Conservation (phyloP, 30 jellyfish, hydroid and myxozoan genomes). For the Catostylus mosaicus region DNA sequence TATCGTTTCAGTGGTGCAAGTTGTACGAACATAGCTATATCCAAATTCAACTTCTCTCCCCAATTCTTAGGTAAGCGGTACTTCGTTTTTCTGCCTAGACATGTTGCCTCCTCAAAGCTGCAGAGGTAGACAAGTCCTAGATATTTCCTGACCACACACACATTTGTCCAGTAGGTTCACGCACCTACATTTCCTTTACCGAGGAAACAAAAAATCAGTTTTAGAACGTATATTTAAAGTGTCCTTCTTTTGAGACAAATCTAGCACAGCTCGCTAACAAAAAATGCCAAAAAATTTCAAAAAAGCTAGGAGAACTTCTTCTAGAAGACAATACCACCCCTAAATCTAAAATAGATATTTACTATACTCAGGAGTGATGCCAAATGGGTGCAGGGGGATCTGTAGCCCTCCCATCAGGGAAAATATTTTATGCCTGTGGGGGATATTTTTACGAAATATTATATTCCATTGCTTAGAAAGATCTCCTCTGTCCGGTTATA, state of each 20-base stretch:
- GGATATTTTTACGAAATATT: neutral
- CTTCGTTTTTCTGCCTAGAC: neutral
- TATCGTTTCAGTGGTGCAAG: conserved; percentile 92
- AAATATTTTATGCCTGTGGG: too few relatives aligned
- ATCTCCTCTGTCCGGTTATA: neutral
- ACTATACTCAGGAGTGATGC: too few relatives aligned
- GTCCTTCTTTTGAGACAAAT: neutral
- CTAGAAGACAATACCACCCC: too few relatives aligned
- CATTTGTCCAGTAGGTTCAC: neutral
- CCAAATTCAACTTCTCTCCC: conserved; percentile 80
- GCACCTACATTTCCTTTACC: neutral
- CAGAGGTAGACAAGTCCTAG: neutral
- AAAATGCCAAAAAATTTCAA: too few relatives aligned
- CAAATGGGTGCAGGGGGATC: too few relatives aligned
- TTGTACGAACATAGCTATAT: conserved; percentile 87
- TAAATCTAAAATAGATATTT: too few relatives aligned
- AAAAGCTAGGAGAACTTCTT: too few relatives aligned
- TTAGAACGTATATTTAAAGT: neutral
- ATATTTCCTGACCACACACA: neutral
- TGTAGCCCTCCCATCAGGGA: too few relatives aligned
- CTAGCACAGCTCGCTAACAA: too few relatives aligned
- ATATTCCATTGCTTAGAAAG: neutral
- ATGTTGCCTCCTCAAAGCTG: too few relatives aligned
- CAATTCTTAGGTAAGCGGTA: conserved; percentile 66
- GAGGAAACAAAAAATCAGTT: neutral